Percentiles rank a stretch among this genome's conserved stretches.
These are phyloP conservation scores for Acanthurus leucopareius DNA, from an alignment of 2,797 vertebrate genomes.

Conservation along the genomic window DNA sequence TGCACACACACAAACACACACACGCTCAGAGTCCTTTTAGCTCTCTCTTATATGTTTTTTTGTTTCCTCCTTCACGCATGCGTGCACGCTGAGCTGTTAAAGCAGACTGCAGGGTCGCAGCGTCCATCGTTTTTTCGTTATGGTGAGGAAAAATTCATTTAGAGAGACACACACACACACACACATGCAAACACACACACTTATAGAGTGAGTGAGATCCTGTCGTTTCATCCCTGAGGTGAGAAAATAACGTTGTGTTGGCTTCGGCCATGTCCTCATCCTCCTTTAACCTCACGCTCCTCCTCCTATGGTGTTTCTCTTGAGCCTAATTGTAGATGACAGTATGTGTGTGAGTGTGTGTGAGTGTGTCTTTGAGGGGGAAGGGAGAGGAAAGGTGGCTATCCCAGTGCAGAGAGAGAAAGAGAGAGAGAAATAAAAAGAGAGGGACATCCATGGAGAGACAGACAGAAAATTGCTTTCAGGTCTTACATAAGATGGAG, in stretches of 20 bases:
- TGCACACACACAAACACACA: no score
- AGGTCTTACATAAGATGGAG: slow-evolving; percentile 53
- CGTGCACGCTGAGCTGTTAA: slow-evolving; percentile 36
- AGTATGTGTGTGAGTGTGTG: slow-evolving; percentile 71
- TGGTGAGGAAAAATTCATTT: neutral
- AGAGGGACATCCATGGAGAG: slow-evolving; percentile 42
- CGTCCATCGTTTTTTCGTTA: slow-evolving; percentile 3
- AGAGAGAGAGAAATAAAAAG: slow-evolving; percentile 55
- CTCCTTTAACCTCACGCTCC: slow-evolving; percentile 70
- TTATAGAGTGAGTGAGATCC: slow-evolving; percentile 12
- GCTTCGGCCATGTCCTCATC: slow-evolving; percentile 58
- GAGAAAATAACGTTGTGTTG: slow-evolving; percentile 66
- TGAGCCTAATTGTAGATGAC: slow-evolving; percentile 83
- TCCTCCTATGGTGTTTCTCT: slow-evolving; percentile 76
- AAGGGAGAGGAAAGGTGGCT: slow-evolving; percentile 75
- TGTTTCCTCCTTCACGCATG: slow-evolving; percentile 28
- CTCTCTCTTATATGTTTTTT: slow-evolving; percentile 25
- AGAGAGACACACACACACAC: slow-evolving; percentile 34
- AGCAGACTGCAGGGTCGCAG: slow-evolving; percentile 5
- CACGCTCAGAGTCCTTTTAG: slow-evolving; percentile 7
- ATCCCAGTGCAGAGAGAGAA: slow-evolving; percentile 42
- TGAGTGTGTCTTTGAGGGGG: slow-evolving; percentile 66
- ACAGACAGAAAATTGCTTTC: slow-evolving; percentile 46
- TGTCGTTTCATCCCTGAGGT: slow-evolving; percentile 53
- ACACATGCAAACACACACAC: no score